These are phyloP conservation scores for Cygnus atratus DNA, from an alignment of 2,113 vertebrate genomes.

Conservation along the genomic window DNA sequence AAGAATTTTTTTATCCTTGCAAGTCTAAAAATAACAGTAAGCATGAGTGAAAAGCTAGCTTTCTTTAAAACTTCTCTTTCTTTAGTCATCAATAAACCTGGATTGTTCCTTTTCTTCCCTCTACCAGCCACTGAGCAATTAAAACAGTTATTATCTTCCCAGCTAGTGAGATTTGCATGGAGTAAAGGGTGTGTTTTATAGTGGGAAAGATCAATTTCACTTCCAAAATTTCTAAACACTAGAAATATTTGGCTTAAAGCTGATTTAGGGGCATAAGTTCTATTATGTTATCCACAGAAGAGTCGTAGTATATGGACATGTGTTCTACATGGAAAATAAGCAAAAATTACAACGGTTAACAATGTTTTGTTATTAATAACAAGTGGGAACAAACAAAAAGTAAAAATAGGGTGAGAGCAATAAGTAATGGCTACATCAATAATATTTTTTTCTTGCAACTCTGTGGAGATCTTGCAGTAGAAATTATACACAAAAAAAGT, in stretches of 20 bases:
- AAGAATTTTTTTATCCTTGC: neutral
- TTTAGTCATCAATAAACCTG: neutral
- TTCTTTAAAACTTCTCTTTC: neutral
- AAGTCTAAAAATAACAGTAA: constrained; percentile 8
- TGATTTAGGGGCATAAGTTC: neutral
- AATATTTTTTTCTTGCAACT: neutral
- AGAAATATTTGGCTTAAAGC: neutral
- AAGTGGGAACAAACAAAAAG: neutral
- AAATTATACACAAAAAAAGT: neutral
- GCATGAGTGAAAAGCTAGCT: neutral
- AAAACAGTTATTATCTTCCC: neutral
- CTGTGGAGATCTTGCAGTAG: neutral
- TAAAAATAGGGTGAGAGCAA: neutral
- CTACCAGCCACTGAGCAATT: neutral
- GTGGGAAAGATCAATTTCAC: neutral
- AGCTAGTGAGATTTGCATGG: neutral
- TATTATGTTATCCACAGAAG: neutral
- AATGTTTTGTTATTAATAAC: neutral
- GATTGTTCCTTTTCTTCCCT: neutral
- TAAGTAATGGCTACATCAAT: neutral
- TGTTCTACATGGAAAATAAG: neutral
- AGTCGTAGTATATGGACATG: neutral
- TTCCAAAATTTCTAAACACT: neutral
- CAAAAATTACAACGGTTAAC: neutral
- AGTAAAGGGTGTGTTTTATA: neutral